Evolutionary conservation across 2,888 invertebrate genomes (phyloP).

Genomic region (Melitaea athalia): DNA sequence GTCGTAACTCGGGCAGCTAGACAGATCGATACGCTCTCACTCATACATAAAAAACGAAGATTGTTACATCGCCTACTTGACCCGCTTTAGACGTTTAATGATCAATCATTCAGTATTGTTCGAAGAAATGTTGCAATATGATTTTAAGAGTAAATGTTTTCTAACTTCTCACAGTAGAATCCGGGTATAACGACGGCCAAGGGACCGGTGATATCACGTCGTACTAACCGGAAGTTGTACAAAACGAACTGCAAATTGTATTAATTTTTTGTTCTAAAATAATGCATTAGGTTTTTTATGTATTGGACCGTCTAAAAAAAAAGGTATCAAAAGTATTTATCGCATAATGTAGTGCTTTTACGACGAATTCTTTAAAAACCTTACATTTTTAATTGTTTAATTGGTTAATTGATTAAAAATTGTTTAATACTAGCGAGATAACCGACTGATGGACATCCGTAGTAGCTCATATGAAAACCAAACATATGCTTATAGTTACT

Average conservation of each 20-base stretch:
- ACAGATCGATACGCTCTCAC: conserved; percentile 32
- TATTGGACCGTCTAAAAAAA: too few relatives aligned
- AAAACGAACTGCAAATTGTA: neutral
- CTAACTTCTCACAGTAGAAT: neutral
- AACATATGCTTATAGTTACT: too few relatives aligned
- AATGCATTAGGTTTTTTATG: too few relatives aligned
- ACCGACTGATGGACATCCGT: too few relatives aligned
- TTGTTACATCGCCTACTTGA: conserved; percentile 9
- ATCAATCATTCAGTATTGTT: neutral
- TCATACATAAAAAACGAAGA: conserved; percentile 18
- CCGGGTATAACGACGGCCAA: neutral
- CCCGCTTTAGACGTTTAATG: conserved; percentile 10
- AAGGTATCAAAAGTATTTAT: too few relatives aligned
- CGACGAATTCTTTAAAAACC: too few relatives aligned
- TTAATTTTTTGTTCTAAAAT: neutral
- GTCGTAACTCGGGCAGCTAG: conserved; percentile 30
- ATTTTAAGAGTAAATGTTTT: neutral
- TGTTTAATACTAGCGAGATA: too few relatives aligned
- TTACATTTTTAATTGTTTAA: too few relatives aligned
- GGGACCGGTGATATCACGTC: neutral
- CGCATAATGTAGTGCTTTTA: too few relatives aligned
- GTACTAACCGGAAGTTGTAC: neutral
- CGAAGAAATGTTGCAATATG: neutral
- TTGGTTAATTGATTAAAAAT: too few relatives aligned
- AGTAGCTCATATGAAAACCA: too few relatives aligned